Conservation (phyloP, 2,888 invertebrate species). For the Pristionchus fissidentatus region DNA sequence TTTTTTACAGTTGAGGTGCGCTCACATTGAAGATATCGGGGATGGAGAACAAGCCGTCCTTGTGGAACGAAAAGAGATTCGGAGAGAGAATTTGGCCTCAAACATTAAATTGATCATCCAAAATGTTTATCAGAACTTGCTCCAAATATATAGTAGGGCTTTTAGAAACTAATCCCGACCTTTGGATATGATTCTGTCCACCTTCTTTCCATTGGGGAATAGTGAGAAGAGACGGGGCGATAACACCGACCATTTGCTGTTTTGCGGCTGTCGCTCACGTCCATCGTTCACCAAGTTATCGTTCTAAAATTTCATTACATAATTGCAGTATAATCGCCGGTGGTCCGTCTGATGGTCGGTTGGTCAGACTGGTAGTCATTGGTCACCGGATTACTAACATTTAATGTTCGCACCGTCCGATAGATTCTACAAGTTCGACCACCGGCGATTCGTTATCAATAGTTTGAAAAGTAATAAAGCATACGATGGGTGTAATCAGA, state of each 20-base stretch:
- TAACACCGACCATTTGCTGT: constrained; percentile 60
- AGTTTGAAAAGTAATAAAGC: background rate
- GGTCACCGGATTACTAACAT: no score
- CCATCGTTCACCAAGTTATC: background rate
- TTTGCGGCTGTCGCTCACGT: background rate
- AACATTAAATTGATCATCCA: no score
- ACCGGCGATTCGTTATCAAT: background rate
- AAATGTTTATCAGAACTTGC: background rate
- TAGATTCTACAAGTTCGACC: no score
- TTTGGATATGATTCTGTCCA: constrained; percentile 19
- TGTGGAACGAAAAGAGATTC: constrained; percentile 67
- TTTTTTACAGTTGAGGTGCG: no score
- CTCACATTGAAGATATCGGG: constrained; percentile 65
- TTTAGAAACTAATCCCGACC: background rate
- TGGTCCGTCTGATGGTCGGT: no score
- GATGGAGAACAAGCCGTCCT: constrained; percentile 67
- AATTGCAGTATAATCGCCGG: no score
- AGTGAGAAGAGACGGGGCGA: constrained; percentile 66
- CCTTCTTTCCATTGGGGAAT: constrained; percentile 57
- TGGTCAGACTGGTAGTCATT: no score
- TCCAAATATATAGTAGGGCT: background rate
- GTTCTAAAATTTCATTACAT: background rate
- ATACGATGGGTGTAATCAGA: background rate
- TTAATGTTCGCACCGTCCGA: no score
- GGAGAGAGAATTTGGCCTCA: constrained; percentile 61